Evolutionary conservation across 1,140 invertebrate species (phyloP), one percentile per base, ranked within the genome.

Genomic region (Hermetia illucens): DNA sequence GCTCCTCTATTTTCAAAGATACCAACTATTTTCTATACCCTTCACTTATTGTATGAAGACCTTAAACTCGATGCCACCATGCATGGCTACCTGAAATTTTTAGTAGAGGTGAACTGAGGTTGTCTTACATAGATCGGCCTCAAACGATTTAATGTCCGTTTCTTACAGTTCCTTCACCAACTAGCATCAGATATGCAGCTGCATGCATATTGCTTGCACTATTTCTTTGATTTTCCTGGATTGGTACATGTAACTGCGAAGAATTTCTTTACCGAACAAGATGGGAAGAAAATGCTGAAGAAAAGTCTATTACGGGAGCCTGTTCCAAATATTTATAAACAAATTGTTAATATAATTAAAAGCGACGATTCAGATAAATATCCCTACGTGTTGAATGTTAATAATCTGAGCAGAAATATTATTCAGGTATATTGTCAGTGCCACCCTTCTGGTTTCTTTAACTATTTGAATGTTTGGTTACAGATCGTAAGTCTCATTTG

Each of bases 41-140:
- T 95, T 22, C 91, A 95, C 65, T 63, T 94, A 9, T 63, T 91
- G 0, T 94, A 93, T 58, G 90, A 94, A 69, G 89, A 94, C 52
- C 66, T 90, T 2, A 93, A 93, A 59, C 55, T 93, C 22, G 82
- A 87, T 51, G 66, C 71, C 2, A 62, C 84, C 2, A 66, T 82
- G 42, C 70, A 69, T 16, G 72, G 79, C 38, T 74, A 79, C 44
- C 60, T 87, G 35, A 66, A 71, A 31, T 64, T 76, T 1, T 50
- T 95, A 16, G 82, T 75, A 0, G 48, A 54, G 45, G 55, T 57
- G 21, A 36, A 36, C 40, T 34, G 5, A 16, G n/a, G 30, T 13
- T 32, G 30, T 32, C 6, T 13, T 16, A 15, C 6, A 6, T 8
- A 32, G 5, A 32, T 5, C 30, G 5, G 17, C 13, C 17, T 32